These are phyloP conservation scores for Denticeps clupeoides DNA, from an alignment of 2,797 vertebrate genomes.

Conservation along the genomic window DNA sequence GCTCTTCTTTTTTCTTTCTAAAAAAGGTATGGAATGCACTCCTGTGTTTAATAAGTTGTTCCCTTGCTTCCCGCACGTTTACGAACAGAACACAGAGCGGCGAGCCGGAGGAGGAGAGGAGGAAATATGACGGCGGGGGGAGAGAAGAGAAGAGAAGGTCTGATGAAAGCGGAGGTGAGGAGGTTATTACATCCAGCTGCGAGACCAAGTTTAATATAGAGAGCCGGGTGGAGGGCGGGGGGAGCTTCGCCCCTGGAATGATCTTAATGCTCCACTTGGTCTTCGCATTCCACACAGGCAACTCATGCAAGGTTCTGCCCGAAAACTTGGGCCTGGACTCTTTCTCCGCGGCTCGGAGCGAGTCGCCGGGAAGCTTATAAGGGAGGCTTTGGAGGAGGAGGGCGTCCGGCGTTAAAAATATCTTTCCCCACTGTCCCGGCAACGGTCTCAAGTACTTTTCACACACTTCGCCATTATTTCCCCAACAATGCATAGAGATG, in stretches of 20 bases:
- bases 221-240: not conserved
- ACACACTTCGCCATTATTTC: constrained; percentile 55
- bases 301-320: constrained; percentile 39
- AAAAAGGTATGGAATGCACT: constrained; percentile 72
- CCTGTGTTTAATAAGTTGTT: constrained; percentile 62
- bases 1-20: constrained; percentile 47
- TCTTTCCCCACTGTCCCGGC: constrained; percentile 36
- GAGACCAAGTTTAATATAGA: constrained; percentile 15
- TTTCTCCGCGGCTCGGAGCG: constrained; percentile 31
- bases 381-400: constrained; percentile 5
- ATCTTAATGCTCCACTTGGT: constrained; percentile 51
- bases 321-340: constrained; percentile 25
- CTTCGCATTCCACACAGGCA: constrained; percentile 49
- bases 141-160: constrained; percentile 18
- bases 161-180: constrained; percentile 19
- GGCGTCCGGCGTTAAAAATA: constrained; percentile 49
- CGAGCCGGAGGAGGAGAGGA: not conserved
- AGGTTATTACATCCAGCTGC: constrained; percentile 24
- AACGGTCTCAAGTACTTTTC: constrained; percentile 35
- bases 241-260: constrained; percentile 36
- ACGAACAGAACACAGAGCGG: constrained; percentile 44
- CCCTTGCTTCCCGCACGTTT: constrained; percentile 51
- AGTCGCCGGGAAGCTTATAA: constrained; percentile 12
- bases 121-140: not conserved
- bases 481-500: constrained; percentile 45